A percentile compares a stretch with the other conserved stretches of the same genome.
Evolutionary conservation across 2,113 vertebrate species (phyloP).

Genomic region (Coturnix japonica): DNA sequence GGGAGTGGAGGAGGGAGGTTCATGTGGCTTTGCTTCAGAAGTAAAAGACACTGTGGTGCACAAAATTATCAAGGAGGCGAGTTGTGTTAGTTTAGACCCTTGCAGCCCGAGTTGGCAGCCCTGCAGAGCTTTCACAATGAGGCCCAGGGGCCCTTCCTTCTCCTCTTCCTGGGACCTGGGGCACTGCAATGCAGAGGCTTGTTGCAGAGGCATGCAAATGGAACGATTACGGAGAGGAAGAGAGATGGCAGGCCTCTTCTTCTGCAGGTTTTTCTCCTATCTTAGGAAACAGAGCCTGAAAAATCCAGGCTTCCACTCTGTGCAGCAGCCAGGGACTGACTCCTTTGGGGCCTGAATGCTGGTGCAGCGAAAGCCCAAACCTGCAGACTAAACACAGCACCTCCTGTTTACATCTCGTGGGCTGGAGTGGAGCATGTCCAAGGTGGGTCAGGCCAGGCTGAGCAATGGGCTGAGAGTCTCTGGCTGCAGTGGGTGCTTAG

Average conservation of each 20-base stretch:
- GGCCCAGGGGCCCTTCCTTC: conserved; percentile 19
- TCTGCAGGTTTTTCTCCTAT: neutral
- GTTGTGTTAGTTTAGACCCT: conserved; percentile 7
- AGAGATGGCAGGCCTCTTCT: neutral
- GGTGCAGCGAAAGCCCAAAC: conserved; percentile 32
- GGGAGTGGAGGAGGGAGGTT: neutral
- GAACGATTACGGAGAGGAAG: neutral
- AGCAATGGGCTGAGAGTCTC: neutral
- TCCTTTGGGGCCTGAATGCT: neutral
- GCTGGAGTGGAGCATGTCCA: neutral
- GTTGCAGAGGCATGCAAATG: neutral
- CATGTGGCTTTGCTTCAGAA: conserved; percentile 44
- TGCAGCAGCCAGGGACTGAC: neutral
- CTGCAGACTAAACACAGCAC: conserved; percentile 59
- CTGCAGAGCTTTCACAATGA: neutral
- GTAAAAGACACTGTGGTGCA: conserved; percentile 1
- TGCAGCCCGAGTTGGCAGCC: conserved; percentile 7
- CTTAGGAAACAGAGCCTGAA: neutral
- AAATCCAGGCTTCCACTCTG: neutral
- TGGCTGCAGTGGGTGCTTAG: neutral
- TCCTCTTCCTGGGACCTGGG: neutral
- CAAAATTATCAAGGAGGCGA: neutral
- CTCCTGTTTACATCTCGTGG: conserved; percentile 56
- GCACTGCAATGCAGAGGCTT: neutral
- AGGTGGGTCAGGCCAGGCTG: neutral